Conservation (phyloP, 2,797 vertebrate genomes). For the Aselliscus stoliczkanus region DNA sequence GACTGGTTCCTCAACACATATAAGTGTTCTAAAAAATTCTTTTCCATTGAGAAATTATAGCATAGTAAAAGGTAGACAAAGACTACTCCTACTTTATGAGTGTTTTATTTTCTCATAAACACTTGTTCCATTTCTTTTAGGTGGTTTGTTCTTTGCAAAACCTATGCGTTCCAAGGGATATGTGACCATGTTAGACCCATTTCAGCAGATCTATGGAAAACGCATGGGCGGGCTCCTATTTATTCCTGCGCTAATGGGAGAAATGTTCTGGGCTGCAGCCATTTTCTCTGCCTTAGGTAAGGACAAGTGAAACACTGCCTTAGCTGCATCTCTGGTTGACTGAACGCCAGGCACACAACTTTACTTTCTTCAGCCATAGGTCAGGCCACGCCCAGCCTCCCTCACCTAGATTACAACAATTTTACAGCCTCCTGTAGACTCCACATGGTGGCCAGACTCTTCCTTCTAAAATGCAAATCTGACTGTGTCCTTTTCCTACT, state of each 20-base stretch:
- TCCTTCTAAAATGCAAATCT: not conserved
- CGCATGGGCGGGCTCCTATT: conserved; percentile 97
- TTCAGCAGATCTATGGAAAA: conserved; percentile 96
- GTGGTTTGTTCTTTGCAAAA: conserved; percentile 98
- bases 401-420: too few species aligned
- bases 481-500: not conserved
- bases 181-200: conserved; percentile 98
- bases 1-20: not conserved
- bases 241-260: conserved; percentile 96
- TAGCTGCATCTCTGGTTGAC: not conserved
- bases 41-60: conserved; percentile 2
- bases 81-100: not conserved
- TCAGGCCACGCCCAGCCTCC: not conserved
- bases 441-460: not conserved
- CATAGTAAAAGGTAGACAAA: not conserved
- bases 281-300: conserved; percentile 97
- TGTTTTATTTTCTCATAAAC: not conserved
- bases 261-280: conserved; percentile 99
- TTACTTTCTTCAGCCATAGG: not conserved
- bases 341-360: not conserved
- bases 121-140: conserved; percentile 76
- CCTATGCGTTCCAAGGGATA: conserved; percentile 97
- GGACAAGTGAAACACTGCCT: not conserved
- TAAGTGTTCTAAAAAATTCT: not conserved
- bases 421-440: not conserved